Percentiles rank a stretch among this genome's conserved stretches.
Evolutionary conservation across 2,888 invertebrate genomes (phyloP).

Genomic region (Ommatoiulus sabulosus): DNA sequence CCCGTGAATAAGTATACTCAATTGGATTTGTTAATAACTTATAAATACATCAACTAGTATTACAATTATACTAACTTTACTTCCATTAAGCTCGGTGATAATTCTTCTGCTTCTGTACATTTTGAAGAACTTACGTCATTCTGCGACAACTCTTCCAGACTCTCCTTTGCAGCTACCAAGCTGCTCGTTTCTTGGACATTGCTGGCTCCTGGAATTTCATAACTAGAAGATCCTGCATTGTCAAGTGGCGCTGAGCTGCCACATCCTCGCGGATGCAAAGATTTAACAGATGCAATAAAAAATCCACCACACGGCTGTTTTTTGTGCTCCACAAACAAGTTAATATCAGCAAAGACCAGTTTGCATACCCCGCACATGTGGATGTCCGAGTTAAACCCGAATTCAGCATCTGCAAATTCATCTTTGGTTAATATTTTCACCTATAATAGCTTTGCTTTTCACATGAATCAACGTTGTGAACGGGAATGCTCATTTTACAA

Average conservation of each 20-base stretch:
- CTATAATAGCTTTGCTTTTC: no score
- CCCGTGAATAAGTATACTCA: no score
- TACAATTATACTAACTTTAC: not conserved
- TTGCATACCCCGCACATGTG: slow-evolving; percentile 64
- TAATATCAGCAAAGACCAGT: slow-evolving; percentile 62
- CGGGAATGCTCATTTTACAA: no score
- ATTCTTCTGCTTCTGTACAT: slow-evolving; percentile 14
- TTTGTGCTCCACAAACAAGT: slow-evolving; percentile 63
- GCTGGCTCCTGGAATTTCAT: not conserved
- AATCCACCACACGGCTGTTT: slow-evolving; percentile 42
- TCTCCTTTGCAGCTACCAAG: not conserved
- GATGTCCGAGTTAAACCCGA: slow-evolving; percentile 60
- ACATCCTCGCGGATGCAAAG: not conserved
- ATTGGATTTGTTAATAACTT: no score
- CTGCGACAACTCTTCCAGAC: not conserved
- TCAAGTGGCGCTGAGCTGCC: not conserved
- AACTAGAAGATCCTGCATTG: slow-evolving; percentile 14
- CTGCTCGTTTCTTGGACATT: not conserved
- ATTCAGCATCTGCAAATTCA: not conserved
- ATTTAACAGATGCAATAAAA: slow-evolving; percentile 44
- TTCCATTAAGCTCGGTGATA: not conserved
- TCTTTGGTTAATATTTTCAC: not conserved
- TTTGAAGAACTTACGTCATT: not conserved
- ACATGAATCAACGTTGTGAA: no score
- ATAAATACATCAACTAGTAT: not conserved